Conservation (phyloP, 92 coral and sea anemone species). For the Zoanthus sansibaricus region DNA sequence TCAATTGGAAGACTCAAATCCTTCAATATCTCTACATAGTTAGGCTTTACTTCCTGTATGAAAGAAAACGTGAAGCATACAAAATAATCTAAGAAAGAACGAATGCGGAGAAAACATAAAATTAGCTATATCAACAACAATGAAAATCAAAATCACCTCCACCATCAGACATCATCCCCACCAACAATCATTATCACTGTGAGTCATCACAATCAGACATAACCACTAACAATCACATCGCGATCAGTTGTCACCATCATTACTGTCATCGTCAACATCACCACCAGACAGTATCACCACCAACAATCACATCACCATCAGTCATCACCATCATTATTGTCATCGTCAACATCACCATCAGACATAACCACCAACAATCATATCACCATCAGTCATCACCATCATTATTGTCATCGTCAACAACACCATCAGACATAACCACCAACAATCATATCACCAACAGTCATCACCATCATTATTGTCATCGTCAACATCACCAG, state of each 20-base stretch:
- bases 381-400: background rate
- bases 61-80: background rate
- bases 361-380: background rate
- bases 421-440: background rate
- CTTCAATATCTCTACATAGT: constrained; percentile 88
- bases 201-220: background rate
- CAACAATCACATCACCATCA: background rate
- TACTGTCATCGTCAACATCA: background rate
- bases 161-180: background rate
- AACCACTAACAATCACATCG: background rate
- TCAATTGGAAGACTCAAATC: constrained; percentile 81
- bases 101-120: background rate
- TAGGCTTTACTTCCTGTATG: constrained; percentile 84
- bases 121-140: background rate
- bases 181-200: background rate
- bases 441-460: background rate
- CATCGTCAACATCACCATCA: background rate
- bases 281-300: background rate
- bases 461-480: no score
- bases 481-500: no score
- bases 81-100: background rate
- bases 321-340: no score
- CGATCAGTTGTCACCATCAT: background rate
- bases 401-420: no score
- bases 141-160: background rate